Evolutionary conservation across 2,888 invertebrate species (phyloP).

Genomic region (Cheilosia variabilis): DNA sequence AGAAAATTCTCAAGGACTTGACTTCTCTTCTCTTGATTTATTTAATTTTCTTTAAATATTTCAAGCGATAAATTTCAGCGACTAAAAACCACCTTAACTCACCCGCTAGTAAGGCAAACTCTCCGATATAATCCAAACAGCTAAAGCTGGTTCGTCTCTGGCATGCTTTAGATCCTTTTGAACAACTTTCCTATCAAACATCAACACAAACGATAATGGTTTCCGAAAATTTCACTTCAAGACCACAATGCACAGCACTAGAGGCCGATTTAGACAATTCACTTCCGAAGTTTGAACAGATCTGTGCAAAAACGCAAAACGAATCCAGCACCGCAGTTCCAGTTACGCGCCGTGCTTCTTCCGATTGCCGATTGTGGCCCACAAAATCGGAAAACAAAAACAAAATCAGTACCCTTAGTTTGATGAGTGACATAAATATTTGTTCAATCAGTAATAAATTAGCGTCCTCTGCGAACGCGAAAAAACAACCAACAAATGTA

Average conservation of each 20-base stretch:
- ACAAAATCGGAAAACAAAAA: slow-evolving; percentile 23
- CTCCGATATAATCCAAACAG: too few relatives aligned
- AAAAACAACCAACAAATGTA: background rate
- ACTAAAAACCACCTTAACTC: too few relatives aligned
- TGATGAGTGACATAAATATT: slow-evolving; percentile 55
- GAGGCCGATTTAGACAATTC: background rate
- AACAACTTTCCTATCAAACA: background rate
- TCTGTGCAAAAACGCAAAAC: slow-evolving; percentile 50
- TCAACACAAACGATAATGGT: background rate
- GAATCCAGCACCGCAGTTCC: slow-evolving; percentile 43
- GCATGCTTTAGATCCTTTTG: too few relatives aligned
- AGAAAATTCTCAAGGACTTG: too few relatives aligned
- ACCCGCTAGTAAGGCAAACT: too few relatives aligned
- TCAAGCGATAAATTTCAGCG: too few relatives aligned
- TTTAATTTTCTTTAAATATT: too few relatives aligned
- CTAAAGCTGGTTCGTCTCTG: too few relatives aligned
- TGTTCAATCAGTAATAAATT: slow-evolving; percentile 64
- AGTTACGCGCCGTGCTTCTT: background rate
- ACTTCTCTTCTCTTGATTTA: too few relatives aligned
- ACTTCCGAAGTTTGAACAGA: slow-evolving; percentile 39
- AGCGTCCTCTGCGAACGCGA: slow-evolving; percentile 47
- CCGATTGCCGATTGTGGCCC: background rate
- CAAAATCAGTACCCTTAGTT: slow-evolving; percentile 33
- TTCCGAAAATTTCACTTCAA: background rate
- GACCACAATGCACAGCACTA: background rate